Conservation (phyloP, 2,113 vertebrate species). For the Pygoscelis antarcticus region DNA sequence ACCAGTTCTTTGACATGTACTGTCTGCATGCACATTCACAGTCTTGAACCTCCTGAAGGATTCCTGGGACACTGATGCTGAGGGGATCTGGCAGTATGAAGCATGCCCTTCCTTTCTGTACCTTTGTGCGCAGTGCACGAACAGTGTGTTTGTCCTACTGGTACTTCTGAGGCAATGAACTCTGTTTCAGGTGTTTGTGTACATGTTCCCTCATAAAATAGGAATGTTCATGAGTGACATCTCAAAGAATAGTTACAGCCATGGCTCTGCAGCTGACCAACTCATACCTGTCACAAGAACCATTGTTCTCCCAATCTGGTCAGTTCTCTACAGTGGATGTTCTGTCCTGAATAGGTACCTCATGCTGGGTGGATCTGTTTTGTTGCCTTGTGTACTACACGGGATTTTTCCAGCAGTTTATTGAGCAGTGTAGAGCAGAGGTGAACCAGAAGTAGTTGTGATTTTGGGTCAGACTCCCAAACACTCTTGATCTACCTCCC, state of each 20-base stretch:
- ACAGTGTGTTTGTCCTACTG: not conserved
- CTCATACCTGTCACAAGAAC: not conserved
- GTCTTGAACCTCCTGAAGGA: not conserved
- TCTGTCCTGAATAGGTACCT: not conserved
- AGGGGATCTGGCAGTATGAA: not conserved
- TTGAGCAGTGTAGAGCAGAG: not conserved
- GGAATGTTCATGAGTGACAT: not conserved
- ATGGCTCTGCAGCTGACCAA: not conserved
- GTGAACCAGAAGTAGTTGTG: not conserved
- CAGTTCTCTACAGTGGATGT: not conserved
- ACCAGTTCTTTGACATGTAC: not conserved
- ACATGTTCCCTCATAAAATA: not conserved
- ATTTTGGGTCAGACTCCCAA: not conserved
- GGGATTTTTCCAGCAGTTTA: not conserved
- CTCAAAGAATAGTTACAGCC: not conserved
- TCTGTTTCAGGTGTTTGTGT: not conserved
- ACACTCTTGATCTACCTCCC: not conserved
- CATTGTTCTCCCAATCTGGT: not conserved
- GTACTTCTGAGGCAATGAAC: not conserved
- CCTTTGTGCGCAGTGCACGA: accelerated
- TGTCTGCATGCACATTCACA: not conserved
- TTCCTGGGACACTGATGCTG: not conserved
- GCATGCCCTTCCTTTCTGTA: not conserved
- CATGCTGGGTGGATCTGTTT: not conserved
- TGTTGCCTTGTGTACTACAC: not conserved